phyloP scores from a whole-genome alignment of 2,888 invertebrate species.

The Drosophila stalkeri region DNA sequence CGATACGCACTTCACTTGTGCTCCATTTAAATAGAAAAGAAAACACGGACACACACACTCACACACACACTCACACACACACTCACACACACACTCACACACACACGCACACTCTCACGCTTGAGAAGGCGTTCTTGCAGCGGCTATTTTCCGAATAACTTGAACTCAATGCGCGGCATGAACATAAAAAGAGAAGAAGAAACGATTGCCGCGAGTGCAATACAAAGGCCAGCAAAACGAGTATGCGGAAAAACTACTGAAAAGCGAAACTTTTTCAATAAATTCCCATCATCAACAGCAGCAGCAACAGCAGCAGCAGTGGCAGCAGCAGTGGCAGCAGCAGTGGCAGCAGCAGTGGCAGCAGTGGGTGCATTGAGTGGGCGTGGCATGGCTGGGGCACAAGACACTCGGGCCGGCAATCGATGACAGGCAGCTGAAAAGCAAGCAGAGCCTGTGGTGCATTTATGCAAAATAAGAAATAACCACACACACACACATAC shows the following conservation, averaged over 20 bases:
- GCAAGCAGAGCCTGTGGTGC: conserved; percentile 77
- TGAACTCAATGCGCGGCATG: conserved; percentile 77
- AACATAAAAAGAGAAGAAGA: conserved; percentile 66
- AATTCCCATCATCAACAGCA: conserved; percentile 74
- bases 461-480: conserved; percentile 82
- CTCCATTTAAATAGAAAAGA: conserved; percentile 82
- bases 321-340: not conserved
- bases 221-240: conserved; percentile 65
- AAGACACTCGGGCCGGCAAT: conserved; percentile 71
- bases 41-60: conserved; percentile 40
- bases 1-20: conserved; percentile 78
- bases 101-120: conserved; percentile 1
- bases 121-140: conserved; percentile 47
- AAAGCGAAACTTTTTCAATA: conserved; percentile 80
- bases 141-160: conserved; percentile 81
- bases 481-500: conserved; percentile 49
- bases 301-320: conserved; percentile 26
- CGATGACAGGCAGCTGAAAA: conserved; percentile 78
- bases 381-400: conserved; percentile 28
- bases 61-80: conserved; percentile 4
- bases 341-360: too few relatives aligned
- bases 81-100: too few relatives aligned
- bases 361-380: not conserved
- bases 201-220: conserved; percentile 62
- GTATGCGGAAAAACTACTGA: conserved; percentile 59